phyloP scores from a whole-genome alignment of 2,888 invertebrate genomes.

The Laspeyria flexula region DNA sequence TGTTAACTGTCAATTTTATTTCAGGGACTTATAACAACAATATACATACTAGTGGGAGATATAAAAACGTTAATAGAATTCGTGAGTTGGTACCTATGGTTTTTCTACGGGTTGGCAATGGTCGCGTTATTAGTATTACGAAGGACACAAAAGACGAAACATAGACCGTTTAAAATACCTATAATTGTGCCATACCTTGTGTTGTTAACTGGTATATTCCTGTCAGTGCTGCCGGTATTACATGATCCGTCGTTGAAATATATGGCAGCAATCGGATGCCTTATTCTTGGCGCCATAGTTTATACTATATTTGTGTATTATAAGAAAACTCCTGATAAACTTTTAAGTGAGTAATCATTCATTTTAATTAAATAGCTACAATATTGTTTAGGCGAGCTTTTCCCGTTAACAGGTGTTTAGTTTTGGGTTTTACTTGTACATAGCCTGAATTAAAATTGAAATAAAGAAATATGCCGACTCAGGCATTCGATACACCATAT shows the following conservation, averaged over 20 bases:
- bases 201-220: constrained; percentile 88
- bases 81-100: constrained; percentile 95
- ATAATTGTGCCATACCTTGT: constrained; percentile 91
- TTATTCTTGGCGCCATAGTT: constrained; percentile 88
- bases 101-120: constrained; percentile 94
- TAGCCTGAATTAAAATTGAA: no score
- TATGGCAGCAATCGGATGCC: constrained; percentile 90
- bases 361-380: no score
- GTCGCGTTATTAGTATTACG: constrained; percentile 91
- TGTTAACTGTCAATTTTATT: constrained; percentile 42
- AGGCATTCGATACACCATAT: no score
- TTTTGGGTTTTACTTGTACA: no score
- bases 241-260: constrained; percentile 92
- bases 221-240: constrained; percentile 91
- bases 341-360: constrained; percentile 85
- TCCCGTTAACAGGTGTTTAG: no score
- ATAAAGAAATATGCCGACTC: no score
- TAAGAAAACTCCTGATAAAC: constrained; percentile 86
- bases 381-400: no score
- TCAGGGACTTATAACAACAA: constrained; percentile 88
- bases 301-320: constrained; percentile 92
- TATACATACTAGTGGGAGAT: constrained; percentile 90
- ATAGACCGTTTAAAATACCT: constrained; percentile 91
- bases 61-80: constrained; percentile 93
- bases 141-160: constrained; percentile 88